Evolutionary conservation across 2,113 vertebrate species (phyloP), one percentile per base, ranked within the genome.

Genomic region (Amphiprion percula): DNA sequence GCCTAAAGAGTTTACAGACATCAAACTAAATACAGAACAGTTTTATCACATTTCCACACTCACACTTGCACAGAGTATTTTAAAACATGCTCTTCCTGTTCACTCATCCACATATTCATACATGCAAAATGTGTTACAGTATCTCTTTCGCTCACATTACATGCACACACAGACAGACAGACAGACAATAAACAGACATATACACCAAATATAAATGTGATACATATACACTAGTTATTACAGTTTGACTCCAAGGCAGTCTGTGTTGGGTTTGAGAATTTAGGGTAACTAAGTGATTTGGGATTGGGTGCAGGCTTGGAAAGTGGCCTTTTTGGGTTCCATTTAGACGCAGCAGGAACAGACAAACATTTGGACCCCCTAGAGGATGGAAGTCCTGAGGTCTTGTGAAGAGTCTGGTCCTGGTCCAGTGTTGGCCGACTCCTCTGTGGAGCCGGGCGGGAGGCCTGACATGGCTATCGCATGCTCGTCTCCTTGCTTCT

Each of bases 351-450:
- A 73, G 47, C 17, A 49, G 19, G 12, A 46, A 79, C 39, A 65
- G 60, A 70, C 0, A 60, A 44, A 77, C 70, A 47, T 28, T 26
- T 14, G 7, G 46, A 23, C 56, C 3, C 41, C 50, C 74, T 88
- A 93, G 67, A 92, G 84, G 62, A 76, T 84, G 24, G 85, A 91
- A 71, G 86, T 91, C 87, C 86, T 87, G 47, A 80, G 61, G 69
- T 90, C 90, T 83, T 78, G 83, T 75, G 85, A 89, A 26, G 83
- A 87, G 23, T 90, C 84, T 50, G 64, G 74, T 79, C 66, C 79
- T 1, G 64, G 37, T 74, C 82, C 80, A 65, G 37, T 11, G 55
- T 52, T 79, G 76, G 66, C 44, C 1, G 55, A 72, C 47, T 90
- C 80, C 19, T 77, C 87, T 14, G 33, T 47, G 17, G 88, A 83